Conservation (phyloP, 1,140 invertebrate genomes). For the Leptinotarsa defecta region DNA sequence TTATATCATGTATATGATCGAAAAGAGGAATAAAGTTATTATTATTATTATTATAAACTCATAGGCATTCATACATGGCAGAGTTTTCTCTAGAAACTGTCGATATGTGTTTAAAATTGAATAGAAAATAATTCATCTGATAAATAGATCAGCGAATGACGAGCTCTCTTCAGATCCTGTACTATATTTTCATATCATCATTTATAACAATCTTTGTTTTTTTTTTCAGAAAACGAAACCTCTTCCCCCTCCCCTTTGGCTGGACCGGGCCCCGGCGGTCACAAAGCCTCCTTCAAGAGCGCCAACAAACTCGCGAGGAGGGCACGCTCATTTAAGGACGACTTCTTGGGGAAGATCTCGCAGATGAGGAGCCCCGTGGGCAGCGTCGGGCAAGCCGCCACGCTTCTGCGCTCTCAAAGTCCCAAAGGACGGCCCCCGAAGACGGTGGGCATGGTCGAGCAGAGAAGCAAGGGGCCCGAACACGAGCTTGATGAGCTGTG, state of each 20-base stretch:
- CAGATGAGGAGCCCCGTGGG: conserved; percentile 77
- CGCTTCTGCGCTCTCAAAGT: conserved; percentile 43
- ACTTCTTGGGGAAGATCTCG: conserved; percentile 84
- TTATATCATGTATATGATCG: too few relatives aligned
- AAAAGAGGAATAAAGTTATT: too few relatives aligned
- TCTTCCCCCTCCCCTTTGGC: conserved; percentile 50
- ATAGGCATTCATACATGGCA: too few relatives aligned
- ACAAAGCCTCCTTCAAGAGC: conserved; percentile 67
- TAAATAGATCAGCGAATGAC: too few relatives aligned
- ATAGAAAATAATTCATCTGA: too few relatives aligned
- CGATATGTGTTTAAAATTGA: too few relatives aligned
- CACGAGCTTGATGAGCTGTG: conserved; percentile 50
- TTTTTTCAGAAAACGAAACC: conserved; percentile 42
- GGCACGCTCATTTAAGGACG: conserved; percentile 89
- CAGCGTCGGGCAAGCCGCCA: conserved; percentile 45
- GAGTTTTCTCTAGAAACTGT: too few relatives aligned
- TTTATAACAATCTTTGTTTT: too few relatives aligned
- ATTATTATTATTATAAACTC: too few relatives aligned
- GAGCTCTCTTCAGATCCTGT: too few relatives aligned
- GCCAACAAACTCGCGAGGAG: conserved; percentile 80
- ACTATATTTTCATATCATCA: too few relatives aligned
- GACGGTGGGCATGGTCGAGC: conserved; percentile 12
- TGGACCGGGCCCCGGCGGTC: conserved; percentile 56
- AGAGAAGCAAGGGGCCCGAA: conserved; percentile 40
- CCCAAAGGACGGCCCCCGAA: conserved; percentile 45